phyloP scores from a whole-genome alignment of 1,140 invertebrate species.

The Antheraea pernyi region DNA sequence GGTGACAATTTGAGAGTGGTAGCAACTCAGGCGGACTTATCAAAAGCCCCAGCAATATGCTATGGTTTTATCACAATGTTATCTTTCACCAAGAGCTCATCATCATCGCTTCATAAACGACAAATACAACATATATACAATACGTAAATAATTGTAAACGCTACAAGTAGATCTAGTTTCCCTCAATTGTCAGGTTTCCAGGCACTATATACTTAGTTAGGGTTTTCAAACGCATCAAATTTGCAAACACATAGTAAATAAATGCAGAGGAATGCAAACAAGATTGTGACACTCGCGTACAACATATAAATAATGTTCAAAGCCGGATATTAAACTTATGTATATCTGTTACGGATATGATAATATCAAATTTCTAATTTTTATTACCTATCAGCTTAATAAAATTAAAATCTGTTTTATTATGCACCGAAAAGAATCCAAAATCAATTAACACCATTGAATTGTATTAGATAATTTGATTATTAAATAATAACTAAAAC shows the following conservation, averaged over 20 bases:
- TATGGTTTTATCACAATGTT: too few relatives aligned
- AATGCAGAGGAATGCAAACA: slow-evolving; percentile 20
- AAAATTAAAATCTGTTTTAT: not conserved
- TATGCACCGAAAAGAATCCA: not conserved
- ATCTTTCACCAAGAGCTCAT: too few relatives aligned
- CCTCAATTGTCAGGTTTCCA: too few relatives aligned
- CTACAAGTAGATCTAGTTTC: too few relatives aligned
- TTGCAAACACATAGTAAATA: not conserved
- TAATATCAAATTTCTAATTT: slow-evolving; percentile 3
- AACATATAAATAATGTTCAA: not conserved
- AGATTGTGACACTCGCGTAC: slow-evolving; percentile 24
- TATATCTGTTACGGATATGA: not conserved
- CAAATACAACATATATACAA: too few relatives aligned
- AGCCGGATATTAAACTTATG: not conserved
- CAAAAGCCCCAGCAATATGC: too few relatives aligned
- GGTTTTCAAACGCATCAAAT: not conserved
- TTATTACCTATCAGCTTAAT: not conserved
- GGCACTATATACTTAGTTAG: not conserved
- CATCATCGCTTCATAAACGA: too few relatives aligned
- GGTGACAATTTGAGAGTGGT: too few relatives aligned
- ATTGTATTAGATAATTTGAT: not conserved
- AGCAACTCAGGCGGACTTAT: too few relatives aligned
- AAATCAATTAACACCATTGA: not conserved
- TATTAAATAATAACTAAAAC: not conserved
- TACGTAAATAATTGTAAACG: too few relatives aligned